Evolutionary conservation across 2,888 invertebrate genomes (phyloP), one percentile per base, ranked within the genome.

Genomic region (Heliconius ismenius): DNA sequence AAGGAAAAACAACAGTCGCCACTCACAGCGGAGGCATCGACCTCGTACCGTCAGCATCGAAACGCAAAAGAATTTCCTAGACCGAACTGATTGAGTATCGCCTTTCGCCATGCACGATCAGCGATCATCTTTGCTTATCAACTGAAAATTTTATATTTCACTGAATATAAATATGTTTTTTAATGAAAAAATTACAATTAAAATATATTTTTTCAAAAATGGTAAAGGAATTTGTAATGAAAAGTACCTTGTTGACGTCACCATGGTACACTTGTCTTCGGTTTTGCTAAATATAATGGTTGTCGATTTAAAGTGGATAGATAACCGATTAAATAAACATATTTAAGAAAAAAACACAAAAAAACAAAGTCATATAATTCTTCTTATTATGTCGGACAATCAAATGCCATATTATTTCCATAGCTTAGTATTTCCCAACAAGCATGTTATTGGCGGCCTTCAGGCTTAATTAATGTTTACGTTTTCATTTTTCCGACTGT

Each of bases 31-130:
- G 77, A 82, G 79, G 69, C 79, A 80, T 78, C 79, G 78, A 80
- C 82, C 79, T 79, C 79, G 77, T 77, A 76, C 78, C 79, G 74
- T 79, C 75, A 79, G 74, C 78, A 73, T 77, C 70, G 73, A 75
- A 78, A 75, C 49, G 78, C 78, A 78, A 80, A 77, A 78, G 77
- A 78, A 78, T 77, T 78, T 77, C 76, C 73, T 77, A 80, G 76
- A 76, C 74, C 74, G 32, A 74, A 26, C 24, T 76, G 75, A 79
- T 79, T 78, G 77, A 79, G 74, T 78, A 79, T 62, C 65, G 76
- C 77, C 79, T 76, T 79, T 77, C 79, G 77, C 77, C 75, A 76
- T 76, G 76, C 74, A 74, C 72, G 75, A 72, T 62, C 70, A 78
- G 70, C 77, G n/a, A 76, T 76, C 36, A 60, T 73, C 39, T 39